These are phyloP conservation scores for Chrysomallon squamiferum DNA, from an alignment of 1,140 invertebrate species.

Conservation along the genomic window DNA sequence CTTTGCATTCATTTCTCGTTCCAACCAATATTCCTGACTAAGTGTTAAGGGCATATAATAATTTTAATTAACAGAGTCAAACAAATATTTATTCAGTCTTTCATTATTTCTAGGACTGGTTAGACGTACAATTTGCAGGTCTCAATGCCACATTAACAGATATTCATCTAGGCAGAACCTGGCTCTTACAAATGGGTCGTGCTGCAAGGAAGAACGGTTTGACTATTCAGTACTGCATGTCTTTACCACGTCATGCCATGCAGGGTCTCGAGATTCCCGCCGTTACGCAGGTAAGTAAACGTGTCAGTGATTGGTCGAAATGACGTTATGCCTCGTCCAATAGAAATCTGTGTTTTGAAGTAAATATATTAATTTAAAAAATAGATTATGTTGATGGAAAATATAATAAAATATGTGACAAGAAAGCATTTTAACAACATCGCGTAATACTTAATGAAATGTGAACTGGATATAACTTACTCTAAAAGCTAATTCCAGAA, in stretches of 20 bases:
- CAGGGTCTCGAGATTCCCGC: constrained; percentile 23
- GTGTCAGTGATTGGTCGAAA: too few species aligned
- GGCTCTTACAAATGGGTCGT: constrained; percentile 32
- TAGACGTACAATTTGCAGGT: constrained; percentile 25
- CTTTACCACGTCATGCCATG: constrained; percentile 27
- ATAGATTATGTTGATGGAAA: neutral
- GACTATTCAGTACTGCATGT: constrained; percentile 40
- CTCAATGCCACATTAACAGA: constrained; percentile 19
- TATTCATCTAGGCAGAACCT: constrained; percentile 21
- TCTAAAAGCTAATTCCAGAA: too few species aligned
- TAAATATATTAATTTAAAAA: neutral
- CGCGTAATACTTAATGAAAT: too few species aligned
- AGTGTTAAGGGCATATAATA: neutral
- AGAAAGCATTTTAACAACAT: too few species aligned
- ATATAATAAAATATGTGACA: neutral
- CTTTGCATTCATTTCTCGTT: too few species aligned
- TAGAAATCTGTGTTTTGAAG: too few species aligned
- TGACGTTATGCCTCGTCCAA: too few species aligned
- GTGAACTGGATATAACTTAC: too few species aligned
- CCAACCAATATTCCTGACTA: too few species aligned
- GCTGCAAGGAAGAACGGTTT: constrained; percentile 24
- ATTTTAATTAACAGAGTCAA: too few species aligned
- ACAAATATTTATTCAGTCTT: too few species aligned
- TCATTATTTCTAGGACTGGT: constrained; percentile 29
- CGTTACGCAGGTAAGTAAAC: constrained; percentile 18